These are phyloP conservation scores for Ursus arctos DNA, from an alignment of 2,113 vertebrate genomes.

Conservation along the genomic window DNA sequence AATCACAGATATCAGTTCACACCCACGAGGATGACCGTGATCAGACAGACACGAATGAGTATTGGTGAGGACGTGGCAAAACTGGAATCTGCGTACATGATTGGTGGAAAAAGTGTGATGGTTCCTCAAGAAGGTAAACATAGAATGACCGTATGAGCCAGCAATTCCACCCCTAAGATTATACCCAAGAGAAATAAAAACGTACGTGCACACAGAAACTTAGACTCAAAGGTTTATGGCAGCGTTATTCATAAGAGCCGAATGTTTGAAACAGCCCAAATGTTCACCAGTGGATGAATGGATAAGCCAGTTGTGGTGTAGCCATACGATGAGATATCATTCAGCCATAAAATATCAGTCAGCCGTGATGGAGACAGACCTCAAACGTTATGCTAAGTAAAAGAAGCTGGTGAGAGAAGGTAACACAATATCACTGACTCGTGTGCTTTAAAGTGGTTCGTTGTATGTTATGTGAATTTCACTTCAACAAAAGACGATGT, in stretches of 20 bases:
- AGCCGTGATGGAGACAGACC: neutral
- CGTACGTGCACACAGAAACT: neutral
- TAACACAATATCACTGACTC: neutral
- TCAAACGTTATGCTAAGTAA: neutral
- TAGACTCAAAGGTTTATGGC: neutral
- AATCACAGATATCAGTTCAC: neutral
- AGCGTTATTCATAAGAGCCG: neutral
- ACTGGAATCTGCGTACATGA: neutral
- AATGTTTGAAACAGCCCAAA: neutral
- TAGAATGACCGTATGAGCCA: neutral
- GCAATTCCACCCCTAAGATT: neutral
- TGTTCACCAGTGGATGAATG: neutral
- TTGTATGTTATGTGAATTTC: constrained; percentile 37
- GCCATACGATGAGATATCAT: neutral
- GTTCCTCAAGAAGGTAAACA: neutral
- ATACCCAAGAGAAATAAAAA: constrained; percentile 39
- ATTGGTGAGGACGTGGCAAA: constrained; percentile 19
- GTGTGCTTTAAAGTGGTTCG: neutral
- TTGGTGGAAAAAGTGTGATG: constrained; percentile 11
- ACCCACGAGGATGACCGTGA: neutral
- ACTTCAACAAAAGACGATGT: constrained; percentile 38
- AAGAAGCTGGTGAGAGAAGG: neutral
- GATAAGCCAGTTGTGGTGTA: neutral
- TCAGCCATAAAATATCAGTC: neutral
- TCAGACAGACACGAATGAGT: neutral